Conservation (phyloP, 2,797 vertebrate species). For the Meriones psammophilus region DNA sequence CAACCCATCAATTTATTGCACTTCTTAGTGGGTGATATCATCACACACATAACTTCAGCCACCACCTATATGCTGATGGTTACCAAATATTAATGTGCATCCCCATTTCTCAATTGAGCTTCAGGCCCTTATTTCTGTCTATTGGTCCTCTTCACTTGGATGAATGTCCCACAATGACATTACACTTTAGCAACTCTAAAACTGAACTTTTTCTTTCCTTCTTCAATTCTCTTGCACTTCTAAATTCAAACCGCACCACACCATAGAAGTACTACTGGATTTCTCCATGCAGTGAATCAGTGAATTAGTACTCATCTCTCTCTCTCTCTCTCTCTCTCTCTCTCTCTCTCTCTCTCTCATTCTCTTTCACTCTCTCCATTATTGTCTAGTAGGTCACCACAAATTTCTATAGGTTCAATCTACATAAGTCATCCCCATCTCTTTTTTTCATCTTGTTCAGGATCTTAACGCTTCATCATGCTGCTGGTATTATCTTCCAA, state of each 20-base stretch:
- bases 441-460: neutral
- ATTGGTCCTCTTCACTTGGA: neutral
- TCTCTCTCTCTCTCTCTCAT: too few species aligned
- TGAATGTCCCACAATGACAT: neutral
- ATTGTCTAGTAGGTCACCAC: neutral
- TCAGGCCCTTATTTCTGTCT: neutral
- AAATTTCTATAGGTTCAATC: neutral
- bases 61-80: neutral
- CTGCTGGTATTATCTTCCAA: neutral
- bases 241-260: neutral
- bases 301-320: neutral
- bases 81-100: constrained; percentile 26
- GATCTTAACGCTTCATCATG: neutral
- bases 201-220: neutral
- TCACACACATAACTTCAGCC: neutral
- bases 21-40: neutral
- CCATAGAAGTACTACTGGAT: neutral
- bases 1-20: neutral
- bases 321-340: neutral
- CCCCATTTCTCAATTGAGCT: neutral
- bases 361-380: neutral
- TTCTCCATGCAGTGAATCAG: neutral
- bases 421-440: neutral
- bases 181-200: neutral
- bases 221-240: neutral